Base-by-base conservation (phyloP, 2,888 invertebrate genomes). In the Chymomyza fuscimana region DNA sequence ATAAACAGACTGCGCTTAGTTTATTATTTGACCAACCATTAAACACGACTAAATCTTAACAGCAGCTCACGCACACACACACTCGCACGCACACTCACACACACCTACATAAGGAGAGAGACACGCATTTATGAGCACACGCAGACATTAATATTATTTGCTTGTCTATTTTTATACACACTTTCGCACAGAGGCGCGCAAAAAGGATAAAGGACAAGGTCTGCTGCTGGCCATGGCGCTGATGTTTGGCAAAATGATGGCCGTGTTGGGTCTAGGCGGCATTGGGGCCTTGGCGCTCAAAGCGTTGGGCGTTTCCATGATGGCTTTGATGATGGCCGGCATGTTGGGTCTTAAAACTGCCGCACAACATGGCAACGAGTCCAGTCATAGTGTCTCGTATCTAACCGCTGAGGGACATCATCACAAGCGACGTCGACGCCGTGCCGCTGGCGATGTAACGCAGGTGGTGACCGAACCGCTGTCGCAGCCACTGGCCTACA, bases 221-320 rank as follows among this genome's bases (percentile, higher is more conserved):
- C 88, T 95, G 0, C 88, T 94, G 82, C 79, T 94, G 66, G 84
- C 87, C 66, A 91, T 95, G 81, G 95, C 95, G 0, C 82, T 96
- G 76, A 95, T 96, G 95, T 95, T 96, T 92, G 96, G 95, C 69
- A 96, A 96, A 90, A 94, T 95, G 88, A 91, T 96, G 87, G 95
- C 95, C 0, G 95, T 96, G 0, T 93, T 96, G 66, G 96, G 96
- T 56, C 93, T 96, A 10, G 96, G 96, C 46, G 95, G 95, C 15
- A 92, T 96, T 2, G 96, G 95, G 77, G 93, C 96, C 0, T 90
- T 96, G 0, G 95, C 96, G 25, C 95, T 96, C 95, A 96, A 96
- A 92, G 95, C 95, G 0, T 87, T 95, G 64, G 94, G 94, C 78
- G 93, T 94, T 5, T 95, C 96, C 60, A 95, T 95, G 0, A 90